Evolutionary conservation across 2,888 invertebrate genomes (phyloP).

Genomic region (Congeria kusceri): DNA sequence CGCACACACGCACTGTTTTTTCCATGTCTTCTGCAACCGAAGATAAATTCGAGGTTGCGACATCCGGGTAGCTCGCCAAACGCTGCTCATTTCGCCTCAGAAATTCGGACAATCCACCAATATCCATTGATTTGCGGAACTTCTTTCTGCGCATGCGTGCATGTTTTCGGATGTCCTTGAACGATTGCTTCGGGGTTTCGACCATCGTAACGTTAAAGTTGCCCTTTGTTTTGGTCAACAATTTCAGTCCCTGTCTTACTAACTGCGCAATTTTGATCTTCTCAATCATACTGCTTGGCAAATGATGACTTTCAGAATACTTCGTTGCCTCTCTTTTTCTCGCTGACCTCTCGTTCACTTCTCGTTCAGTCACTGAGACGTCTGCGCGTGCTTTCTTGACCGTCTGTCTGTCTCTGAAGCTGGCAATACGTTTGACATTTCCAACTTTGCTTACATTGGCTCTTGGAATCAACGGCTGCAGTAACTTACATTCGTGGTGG

Average conservation of each 20-base stretch:
- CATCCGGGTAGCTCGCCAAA: constrained; percentile 1
- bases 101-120: constrained; percentile 33
- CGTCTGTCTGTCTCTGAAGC: constrained; percentile 6
- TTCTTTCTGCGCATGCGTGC: not conserved
- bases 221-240: not conserved
- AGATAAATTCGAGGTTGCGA: not conserved
- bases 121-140: constrained; percentile 2
- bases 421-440: constrained; percentile 30
- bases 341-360: not conserved
- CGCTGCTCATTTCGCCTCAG: constrained; percentile 22
- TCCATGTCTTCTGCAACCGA: not conserved
- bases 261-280: not conserved
- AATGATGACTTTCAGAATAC: not conserved
- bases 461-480: constrained; percentile 34
- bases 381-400: not conserved
- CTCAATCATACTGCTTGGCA: not conserved
- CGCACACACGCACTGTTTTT: not conserved
- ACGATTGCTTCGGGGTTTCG: not conserved
- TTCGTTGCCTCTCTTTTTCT: not conserved
- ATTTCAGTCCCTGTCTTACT: not conserved
- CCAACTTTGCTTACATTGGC: constrained; percentile 37
- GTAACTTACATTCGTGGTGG: constrained; percentile 3
- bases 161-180: not conserved
- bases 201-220: not conserved
- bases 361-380: not conserved